Conservation (phyloP, 2,797 vertebrate species). For the Sebastes goodei region DNA sequence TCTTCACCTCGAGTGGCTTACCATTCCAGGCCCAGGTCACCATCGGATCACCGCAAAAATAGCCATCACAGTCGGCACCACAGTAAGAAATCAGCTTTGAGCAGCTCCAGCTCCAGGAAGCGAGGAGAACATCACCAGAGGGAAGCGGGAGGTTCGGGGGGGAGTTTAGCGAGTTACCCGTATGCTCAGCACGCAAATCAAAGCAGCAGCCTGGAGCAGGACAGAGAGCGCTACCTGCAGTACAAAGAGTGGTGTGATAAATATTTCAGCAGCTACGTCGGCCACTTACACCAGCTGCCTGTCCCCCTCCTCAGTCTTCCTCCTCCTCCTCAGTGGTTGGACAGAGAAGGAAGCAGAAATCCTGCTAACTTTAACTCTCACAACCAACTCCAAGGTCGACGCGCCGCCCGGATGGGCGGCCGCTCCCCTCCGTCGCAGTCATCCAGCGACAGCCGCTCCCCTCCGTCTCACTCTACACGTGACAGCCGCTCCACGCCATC, state of each 20-base stretch:
- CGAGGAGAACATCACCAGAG: conserved; percentile 32
- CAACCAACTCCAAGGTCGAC: conserved; percentile 76
- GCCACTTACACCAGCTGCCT: conserved; percentile 84
- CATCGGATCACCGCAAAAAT: conserved; percentile 82
- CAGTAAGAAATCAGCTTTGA: conserved; percentile 78
- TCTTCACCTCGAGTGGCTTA: conserved; percentile 70
- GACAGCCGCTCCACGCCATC: conserved; percentile 79
- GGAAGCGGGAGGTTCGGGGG: background rate
- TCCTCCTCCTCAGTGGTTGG: conserved; percentile 64
- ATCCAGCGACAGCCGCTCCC: conserved; percentile 66
- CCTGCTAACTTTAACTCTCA: conserved; percentile 39
- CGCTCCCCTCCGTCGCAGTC: conserved; percentile 63
- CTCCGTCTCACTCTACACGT: conserved; percentile 37
- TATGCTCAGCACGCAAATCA: background rate
- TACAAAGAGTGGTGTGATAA: conserved; percentile 96
- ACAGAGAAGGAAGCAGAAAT: background rate
- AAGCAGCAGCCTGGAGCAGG: conserved; percentile 71
- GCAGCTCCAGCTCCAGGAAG: conserved; percentile 55
- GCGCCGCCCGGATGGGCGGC: conserved; percentile 60
- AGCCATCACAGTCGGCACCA: conserved; percentile 66
- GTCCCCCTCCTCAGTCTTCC: conserved; percentile 77
- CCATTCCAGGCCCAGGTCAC: conserved; percentile 88
- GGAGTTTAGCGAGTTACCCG: conserved; percentile 71
- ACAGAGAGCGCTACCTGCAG: conserved; percentile 88
- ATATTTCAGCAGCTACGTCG: conserved; percentile 87